Base-by-base conservation (phyloP, 2,113 vertebrate genomes). In the Ursus arctos region DNA sequence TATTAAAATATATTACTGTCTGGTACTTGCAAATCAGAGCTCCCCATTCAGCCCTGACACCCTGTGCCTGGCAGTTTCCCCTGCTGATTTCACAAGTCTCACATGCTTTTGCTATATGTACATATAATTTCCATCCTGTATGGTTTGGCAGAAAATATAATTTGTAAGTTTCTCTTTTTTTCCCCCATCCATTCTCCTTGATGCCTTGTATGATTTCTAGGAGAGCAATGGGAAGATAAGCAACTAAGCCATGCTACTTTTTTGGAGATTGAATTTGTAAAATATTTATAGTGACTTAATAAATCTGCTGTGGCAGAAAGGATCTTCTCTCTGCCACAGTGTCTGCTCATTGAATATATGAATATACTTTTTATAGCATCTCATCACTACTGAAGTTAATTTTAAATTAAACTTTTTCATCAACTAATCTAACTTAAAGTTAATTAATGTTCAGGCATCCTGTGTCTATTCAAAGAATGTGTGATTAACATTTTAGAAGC, bases 401-500 rank as follows among this genome's bases (percentile, higher is more conserved):
- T 69, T 91, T 93, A 85, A 97, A 95, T 97, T 92, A 92, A 97
- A 87, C 18, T 61, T 96, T 92, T 96, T 91, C 57, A 95, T 94
- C 43, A 97, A 40, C 80, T 86, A 96, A 82, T 95, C 63, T 97
- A 95, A 74, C 87, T 86, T 98, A 49, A 88, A 96, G 91, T 96
- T 98, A 97, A 97, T 97, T 97, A 96, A 94, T 84, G 31, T 94
- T 97, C 83, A 94, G 61, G 14, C 57, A 80, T 91, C 80, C 77
- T 36, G 36, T 90, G 40, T 83, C 84, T 95, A 67, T 84, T 98
- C 67, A 89, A 92, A 89, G 79, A 94, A 90, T 53, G 49, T 74
- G 59, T 97, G 74, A 97, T 96, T 97, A 97, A 87, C 79, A 91
- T 83, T 96, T 91, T 90, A 89, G 96, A 95, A 96, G 49, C 53